phyloP scores from a whole-genome alignment of 2,113 vertebrate species.

The Osmerus eperlanus region DNA sequence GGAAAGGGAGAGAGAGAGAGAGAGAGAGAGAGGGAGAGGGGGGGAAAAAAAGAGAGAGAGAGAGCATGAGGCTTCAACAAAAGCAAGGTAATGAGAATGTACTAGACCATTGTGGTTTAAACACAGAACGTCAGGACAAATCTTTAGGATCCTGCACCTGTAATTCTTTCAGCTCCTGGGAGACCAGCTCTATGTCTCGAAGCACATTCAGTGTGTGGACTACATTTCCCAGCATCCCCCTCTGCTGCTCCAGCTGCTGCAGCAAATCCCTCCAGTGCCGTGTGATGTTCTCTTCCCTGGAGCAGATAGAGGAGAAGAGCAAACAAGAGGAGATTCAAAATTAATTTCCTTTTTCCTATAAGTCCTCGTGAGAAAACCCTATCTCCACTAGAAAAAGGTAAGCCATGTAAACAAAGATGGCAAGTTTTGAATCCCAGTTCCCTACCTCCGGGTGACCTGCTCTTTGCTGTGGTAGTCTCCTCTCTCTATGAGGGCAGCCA shows the following conservation, averaged over 20 bases:
- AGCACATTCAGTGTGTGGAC: constrained; percentile 72
- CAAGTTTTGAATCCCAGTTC: neutral
- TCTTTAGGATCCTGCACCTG: constrained; percentile 66
- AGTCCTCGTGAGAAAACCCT: neutral
- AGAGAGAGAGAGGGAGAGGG: neutral
- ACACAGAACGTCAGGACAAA: too few species aligned
- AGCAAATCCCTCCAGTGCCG: constrained; percentile 77
- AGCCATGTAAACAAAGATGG: too few species aligned
- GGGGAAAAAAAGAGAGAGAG: neutral
- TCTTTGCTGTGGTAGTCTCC: constrained; percentile 81
- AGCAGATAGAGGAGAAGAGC: neutral
- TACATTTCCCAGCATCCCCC: constrained; percentile 54
- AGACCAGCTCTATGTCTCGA: constrained; percentile 72
- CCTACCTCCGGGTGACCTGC: constrained; percentile 69
- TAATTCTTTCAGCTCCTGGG: constrained; percentile 76
- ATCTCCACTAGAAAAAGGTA: neutral
- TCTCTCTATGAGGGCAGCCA: constrained; percentile 70
- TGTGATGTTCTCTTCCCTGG: constrained; percentile 72
- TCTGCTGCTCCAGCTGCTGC: constrained; percentile 71
- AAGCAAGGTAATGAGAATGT: neutral
- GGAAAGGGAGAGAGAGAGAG: neutral
- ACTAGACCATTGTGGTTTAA: neutral
- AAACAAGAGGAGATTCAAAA: neutral
- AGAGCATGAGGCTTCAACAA: neutral
- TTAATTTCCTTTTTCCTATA: neutral